Percentiles rank a stretch among this genome's conserved stretches.
Evolutionary conservation across 1,140 invertebrate species (phyloP).

Genomic region (Hyles vespertilio): DNA sequence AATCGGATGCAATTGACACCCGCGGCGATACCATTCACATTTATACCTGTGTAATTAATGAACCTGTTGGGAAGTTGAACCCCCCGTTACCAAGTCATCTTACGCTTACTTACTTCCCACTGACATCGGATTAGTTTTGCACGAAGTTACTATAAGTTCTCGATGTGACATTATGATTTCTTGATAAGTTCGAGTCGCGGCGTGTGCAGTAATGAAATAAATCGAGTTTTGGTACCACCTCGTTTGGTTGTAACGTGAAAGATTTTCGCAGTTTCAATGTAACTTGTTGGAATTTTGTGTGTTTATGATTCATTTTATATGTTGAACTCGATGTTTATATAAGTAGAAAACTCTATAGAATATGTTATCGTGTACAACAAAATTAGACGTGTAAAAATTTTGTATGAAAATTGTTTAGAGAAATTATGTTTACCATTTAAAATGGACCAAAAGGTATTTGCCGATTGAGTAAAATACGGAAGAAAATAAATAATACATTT

Average conservation of each 20-base stretch:
- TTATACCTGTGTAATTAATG: conserved; percentile 2
- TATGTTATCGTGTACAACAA: not conserved
- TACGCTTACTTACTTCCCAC: conserved; percentile 58
- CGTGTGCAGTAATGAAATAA: conserved; percentile 3
- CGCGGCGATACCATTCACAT: not conserved
- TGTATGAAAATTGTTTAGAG: too few species aligned
- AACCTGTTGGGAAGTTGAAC: not conserved
- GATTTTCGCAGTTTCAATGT: too few species aligned
- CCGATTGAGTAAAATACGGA: too few species aligned
- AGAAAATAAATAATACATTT: too few species aligned
- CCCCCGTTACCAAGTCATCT: conserved; percentile 48
- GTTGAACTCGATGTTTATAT: not conserved
- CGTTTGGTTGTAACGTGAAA: not conserved
- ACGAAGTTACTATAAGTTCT: conserved; percentile 41
- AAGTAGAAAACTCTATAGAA: not conserved
- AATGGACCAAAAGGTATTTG: too few species aligned
- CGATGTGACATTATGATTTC: conserved; percentile 24
- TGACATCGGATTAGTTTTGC: conserved; percentile 55
- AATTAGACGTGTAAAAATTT: not conserved
- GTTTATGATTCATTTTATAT: not conserved
- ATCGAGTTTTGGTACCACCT: not conserved
- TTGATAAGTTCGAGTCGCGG: not conserved
- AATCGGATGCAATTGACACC: not conserved
- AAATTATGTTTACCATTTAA: too few species aligned
- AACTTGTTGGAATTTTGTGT: too few species aligned